A percentile compares a stretch with the other conserved stretches of the same genome.
phyloP scores from a whole-genome alignment of 1,140 invertebrate species.

The Phenacoccus solenopsis region DNA sequence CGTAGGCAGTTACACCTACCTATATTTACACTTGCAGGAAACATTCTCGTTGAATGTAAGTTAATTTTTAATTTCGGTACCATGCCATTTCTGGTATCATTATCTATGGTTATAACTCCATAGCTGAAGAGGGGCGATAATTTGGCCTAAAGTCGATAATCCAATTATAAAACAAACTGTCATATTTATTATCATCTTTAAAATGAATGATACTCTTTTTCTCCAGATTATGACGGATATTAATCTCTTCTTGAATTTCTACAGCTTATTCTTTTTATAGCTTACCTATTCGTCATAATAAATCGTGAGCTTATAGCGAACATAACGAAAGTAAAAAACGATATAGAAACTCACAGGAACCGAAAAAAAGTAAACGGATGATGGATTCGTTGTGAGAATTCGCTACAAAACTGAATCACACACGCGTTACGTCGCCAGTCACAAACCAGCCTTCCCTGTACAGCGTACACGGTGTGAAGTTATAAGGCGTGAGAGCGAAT shows the following conservation, averaged over 20 bases:
- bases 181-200: conserved; percentile 3
- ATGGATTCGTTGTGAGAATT: neutral
- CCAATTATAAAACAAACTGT: conserved; percentile 3
- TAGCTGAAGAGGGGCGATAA: neutral
- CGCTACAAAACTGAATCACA: no score
- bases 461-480: no score
- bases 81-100: neutral
- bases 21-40: no score
- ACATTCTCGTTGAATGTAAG: no score
- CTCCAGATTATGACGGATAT: neutral
- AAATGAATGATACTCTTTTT: conserved; percentile 3
- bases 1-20: no score
- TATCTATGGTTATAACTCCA: neutral
- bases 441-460: no score
- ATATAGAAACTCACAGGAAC: neutral
- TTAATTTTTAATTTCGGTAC: neutral
- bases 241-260: neutral
- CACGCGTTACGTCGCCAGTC: no score
- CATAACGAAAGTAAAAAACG: neutral
- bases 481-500: no score
- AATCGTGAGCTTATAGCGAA: neutral
- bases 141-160: neutral
- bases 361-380: neutral
- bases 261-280: neutral
- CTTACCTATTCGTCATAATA: conserved; percentile 2